Percentiles rank a stretch among this genome's conserved stretches.
These are phyloP conservation scores for Regulus satrapa DNA, from an alignment of 2,113 vertebrate species.

Conservation along the genomic window DNA sequence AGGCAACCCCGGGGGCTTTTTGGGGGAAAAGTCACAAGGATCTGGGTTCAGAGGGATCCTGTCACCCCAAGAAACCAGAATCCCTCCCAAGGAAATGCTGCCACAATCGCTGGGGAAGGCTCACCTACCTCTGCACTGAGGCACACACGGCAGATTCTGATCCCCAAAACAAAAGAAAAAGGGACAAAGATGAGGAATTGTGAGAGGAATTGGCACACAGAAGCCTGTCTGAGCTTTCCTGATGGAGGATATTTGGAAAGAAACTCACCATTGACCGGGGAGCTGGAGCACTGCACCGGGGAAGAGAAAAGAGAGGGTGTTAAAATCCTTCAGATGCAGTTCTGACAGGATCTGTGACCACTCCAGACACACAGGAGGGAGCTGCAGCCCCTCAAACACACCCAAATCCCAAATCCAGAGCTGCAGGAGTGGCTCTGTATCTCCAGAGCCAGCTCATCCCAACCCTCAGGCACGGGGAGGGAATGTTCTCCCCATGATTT, in stretches of 20 bases:
- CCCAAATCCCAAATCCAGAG: background rate
- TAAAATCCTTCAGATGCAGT: background rate
- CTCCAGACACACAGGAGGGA: background rate
- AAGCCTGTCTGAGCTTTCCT: background rate
- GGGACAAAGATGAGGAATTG: background rate
- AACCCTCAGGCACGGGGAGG: fast-evolving
- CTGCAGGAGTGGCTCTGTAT: background rate
- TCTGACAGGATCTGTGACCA: background rate
- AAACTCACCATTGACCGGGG: slow-evolving; percentile 20
- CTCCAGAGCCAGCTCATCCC: background rate
- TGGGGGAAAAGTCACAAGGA: fast-evolving
- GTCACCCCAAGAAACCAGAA: background rate
- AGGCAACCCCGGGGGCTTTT: background rate
- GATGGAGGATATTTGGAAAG: background rate
- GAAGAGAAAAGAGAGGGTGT: background rate
- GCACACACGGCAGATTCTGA: slow-evolving; percentile 19
- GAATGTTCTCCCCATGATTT: background rate
- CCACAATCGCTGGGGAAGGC: background rate
- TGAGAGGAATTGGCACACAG: background rate
- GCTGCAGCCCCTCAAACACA: background rate
- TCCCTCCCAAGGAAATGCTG: background rate
- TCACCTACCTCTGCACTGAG: slow-evolving; percentile 29
- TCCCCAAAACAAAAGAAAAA: background rate
- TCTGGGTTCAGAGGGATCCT: background rate
- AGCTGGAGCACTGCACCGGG: background rate